Percentiles rank a stretch among this genome's conserved stretches.
Conservation (phyloP, 2,113 vertebrate species). For the Probosciger aterrimus region DNA sequence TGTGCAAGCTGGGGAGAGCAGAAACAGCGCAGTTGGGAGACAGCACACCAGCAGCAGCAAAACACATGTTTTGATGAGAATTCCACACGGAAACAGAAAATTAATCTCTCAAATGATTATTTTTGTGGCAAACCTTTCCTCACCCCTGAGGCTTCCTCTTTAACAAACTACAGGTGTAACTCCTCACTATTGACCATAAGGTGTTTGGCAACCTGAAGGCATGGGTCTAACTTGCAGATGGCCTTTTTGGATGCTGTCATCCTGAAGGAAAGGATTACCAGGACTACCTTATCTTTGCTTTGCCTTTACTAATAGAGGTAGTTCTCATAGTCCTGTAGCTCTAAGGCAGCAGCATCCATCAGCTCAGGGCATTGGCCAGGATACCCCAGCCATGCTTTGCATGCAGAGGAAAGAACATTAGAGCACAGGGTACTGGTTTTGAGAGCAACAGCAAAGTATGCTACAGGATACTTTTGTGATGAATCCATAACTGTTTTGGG, state of each 20-base stretch:
- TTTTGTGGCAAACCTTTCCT: not conserved
- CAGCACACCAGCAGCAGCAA: not conserved
- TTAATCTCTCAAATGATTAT: not conserved
- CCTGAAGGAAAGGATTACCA: not conserved
- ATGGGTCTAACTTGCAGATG: not conserved
- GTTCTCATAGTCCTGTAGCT: not conserved
- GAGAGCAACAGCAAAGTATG: not conserved
- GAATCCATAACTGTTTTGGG: not conserved
- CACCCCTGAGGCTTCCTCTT: not conserved
- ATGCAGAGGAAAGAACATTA: not conserved
- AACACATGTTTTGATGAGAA: not conserved
- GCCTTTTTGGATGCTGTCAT: not conserved
- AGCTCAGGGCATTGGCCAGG: not conserved
- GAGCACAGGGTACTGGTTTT: not conserved
- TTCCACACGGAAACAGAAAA: not conserved
- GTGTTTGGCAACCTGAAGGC: not conserved
- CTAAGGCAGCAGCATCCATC: not conserved
- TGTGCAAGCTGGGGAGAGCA: constrained; percentile 13
- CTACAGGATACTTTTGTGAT: not conserved
- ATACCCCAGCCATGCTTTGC: not conserved
- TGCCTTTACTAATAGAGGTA: not conserved
- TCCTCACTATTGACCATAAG: not conserved
- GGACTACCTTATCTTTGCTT: not conserved
- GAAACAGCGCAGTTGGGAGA: constrained; percentile 6
- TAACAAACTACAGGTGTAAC: not conserved